Conservation (phyloP, 2,113 vertebrate species). For the Amphiprion ocellaris region DNA sequence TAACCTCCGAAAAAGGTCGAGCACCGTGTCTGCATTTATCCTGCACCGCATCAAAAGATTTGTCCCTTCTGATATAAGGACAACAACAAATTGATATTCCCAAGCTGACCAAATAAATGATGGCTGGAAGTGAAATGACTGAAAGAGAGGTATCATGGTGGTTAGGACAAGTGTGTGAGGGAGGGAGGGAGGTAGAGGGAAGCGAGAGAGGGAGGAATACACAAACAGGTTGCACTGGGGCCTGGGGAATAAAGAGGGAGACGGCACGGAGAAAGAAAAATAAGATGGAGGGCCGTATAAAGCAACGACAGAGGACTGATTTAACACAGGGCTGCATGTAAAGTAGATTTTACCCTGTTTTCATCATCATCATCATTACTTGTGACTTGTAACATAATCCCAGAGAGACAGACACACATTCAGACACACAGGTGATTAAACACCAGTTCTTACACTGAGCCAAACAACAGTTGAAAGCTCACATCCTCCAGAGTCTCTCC, state of each 20-base stretch:
- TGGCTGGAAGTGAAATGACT: constrained; percentile 65
- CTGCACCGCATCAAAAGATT: background rate
- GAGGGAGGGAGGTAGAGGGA: constrained; percentile 12
- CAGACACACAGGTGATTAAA: constrained; percentile 52
- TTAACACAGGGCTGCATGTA: constrained; percentile 25
- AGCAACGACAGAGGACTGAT: constrained; percentile 40
- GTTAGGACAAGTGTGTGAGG: constrained; percentile 59
- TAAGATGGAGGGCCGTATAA: constrained; percentile 61
- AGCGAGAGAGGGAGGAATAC: constrained; percentile 71
- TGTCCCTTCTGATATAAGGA: constrained; percentile 39
- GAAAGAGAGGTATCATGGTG: constrained; percentile 52
- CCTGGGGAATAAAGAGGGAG: constrained; percentile 68
- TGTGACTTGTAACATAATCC: constrained; percentile 18
- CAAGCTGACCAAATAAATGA: constrained; percentile 61
- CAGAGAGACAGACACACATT: constrained; percentile 26
- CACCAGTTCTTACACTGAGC: constrained; percentile 17
- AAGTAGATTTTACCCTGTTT: constrained; percentile 51
- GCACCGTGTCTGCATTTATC: constrained; percentile 19
- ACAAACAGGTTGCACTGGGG: constrained; percentile 80
- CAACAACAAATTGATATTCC: constrained; percentile 54
- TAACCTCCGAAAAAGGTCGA: constrained; percentile 30
- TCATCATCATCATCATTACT: constrained; percentile 52
- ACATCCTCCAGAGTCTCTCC: constrained; percentile 27
- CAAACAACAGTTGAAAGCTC: constrained; percentile 42
- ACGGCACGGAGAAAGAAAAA: constrained; percentile 52